Evolutionary conservation across 2,888 invertebrate genomes (phyloP), one percentile per base, ranked within the genome.

Genomic region (Perithous albicinctus): DNA sequence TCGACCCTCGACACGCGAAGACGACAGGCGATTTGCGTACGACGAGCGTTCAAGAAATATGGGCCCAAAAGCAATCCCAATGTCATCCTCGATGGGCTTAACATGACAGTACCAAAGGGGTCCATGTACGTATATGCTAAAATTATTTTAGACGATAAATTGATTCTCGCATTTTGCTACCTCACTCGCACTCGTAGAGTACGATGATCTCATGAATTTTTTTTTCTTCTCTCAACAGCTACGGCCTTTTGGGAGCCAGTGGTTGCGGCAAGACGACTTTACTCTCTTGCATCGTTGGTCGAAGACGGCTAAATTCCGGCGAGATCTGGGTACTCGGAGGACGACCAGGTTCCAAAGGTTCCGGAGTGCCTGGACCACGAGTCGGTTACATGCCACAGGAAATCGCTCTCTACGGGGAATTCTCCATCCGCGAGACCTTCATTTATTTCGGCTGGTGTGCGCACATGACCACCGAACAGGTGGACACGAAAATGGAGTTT

Each of bases 331-430:
- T 97, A 0, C 94, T 98, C 48, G 97, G 97, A 0, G 95, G 96
- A n/a, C 94, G 93, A 73, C 97, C 97, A 0, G 93, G 93, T 20
- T 93, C 94, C 1, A 89, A 93, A 93, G 96, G 93, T 88, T 96
- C 94, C 92, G 96, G 93, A 83, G 96, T 94, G 86, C 97, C 94
- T 59, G 97, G 96, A 4, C 94, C 95, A 2, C 93, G 95, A 74
- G 96, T 98, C 2, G 98, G 98, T 20, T 97, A 97, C 89, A 98
- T 98, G 98, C 97, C 98, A 20, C 98, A 98, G 94, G 97, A 97
- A 88, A 96, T 97, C 84, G 97, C 97, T 0, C 92, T 97, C 35
- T 96, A 96, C 0, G 95, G 94, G 1, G 97, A 97, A 91, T 96
- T 97, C 93, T 95, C 97, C 6, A 96, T 98, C 86, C 93, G 95